A percentile compares a stretch with the other conserved stretches of the same genome.
phyloP scores from a whole-genome alignment of 2,113 vertebrate species.

The Drymodes brunneopygia region DNA sequence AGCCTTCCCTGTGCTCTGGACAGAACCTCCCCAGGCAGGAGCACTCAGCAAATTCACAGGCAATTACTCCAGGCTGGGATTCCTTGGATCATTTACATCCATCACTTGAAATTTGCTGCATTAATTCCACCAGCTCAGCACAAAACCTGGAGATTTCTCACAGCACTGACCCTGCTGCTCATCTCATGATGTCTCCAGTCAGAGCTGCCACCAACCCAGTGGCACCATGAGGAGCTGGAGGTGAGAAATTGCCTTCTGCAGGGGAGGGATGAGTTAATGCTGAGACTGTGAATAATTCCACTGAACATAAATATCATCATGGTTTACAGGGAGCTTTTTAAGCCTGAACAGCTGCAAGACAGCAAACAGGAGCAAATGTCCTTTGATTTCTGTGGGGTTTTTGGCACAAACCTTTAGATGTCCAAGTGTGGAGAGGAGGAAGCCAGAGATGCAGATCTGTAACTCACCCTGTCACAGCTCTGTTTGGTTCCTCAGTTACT shows the following conservation, averaged over 20 bases:
- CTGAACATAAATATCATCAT: neutral
- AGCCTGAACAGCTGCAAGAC: neutral
- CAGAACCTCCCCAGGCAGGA: neutral
- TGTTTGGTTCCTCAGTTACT: fast-evolving
- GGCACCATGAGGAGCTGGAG: neutral
- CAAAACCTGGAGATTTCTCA: neutral
- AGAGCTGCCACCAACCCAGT: neutral
- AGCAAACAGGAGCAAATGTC: neutral
- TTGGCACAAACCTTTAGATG: neutral
- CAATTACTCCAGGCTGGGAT: neutral
- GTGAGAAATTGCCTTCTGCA: neutral
- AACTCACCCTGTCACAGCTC: neutral
- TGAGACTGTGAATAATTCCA: neutral
- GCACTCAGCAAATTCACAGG: neutral
- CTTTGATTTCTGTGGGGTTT: fast-evolving
- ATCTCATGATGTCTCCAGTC: neutral
- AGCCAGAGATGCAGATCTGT: neutral
- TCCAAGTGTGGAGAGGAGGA: neutral
- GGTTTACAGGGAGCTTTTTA: neutral
- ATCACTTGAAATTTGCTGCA: neutral
- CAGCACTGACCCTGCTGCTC: neutral
- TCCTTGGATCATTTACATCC: neutral
- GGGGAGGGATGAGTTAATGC: neutral
- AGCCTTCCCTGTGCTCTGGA: neutral
- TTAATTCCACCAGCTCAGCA: constrained; percentile 10